Evolutionary conservation across 2,113 vertebrate genomes (phyloP), one percentile per base, ranked within the genome.

Genomic region (Rhabdomys dilectus): DNA sequence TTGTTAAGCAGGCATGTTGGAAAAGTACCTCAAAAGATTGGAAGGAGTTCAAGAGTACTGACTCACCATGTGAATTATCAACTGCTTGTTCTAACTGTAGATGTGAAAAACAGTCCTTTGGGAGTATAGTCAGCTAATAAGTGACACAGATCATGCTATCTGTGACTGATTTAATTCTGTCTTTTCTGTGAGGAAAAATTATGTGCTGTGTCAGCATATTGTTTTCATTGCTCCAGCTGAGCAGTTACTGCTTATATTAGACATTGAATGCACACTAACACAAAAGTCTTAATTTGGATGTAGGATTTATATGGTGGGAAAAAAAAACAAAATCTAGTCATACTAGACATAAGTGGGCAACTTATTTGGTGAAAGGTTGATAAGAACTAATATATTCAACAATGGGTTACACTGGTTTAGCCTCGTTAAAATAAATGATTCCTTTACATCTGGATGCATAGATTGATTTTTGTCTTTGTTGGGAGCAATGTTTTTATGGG

Each of bases 1-100:
- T 36, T 64, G 1, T 22, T 58, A 24, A 68, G 21, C 51, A 78
- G 39, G 4, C 6, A 53, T 7, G 39, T 42, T 76, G 31, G 66
- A 6, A 76, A 82, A 22, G 3, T 85, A 29, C 29, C 75, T 91
- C 73, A 19, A 48, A 7, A 53, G 11, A 56, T 89, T 76, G 51
- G 11, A 76, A 94, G 84, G 94, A 81, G 12, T 89, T 10, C 64
- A 58, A 22, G 29, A 89, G 53, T 76, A 45, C 62, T 96, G 70
- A 53, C 42, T 96, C 82, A 5, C 36, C n/a, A 21, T 48, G 15
- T 68, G 16, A 96, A 80, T 89, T 64, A n/a, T 76, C 60, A 94
- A 2, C 42, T 81, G 36, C 73, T 76, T 68, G 11, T 36, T 75
- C 26, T 89, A 42, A 45, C 34, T 51, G 13, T 60, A 60, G 87